Evolutionary conservation across 2,888 invertebrate species (phyloP), one percentile per base, ranked within the genome.

Genomic region (Pardosa pseudoannulata): DNA sequence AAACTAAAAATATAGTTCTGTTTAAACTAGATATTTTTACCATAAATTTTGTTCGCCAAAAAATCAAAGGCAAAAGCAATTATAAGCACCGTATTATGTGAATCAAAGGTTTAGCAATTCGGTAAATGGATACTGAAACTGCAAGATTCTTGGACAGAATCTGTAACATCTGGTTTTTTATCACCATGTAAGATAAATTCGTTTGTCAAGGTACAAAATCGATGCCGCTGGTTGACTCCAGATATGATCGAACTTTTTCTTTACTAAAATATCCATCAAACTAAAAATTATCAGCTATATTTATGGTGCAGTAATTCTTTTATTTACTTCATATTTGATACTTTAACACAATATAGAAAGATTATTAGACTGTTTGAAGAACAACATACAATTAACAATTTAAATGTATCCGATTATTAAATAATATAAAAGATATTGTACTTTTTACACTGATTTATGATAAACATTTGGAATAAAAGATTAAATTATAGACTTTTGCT

Each of bases 151-250:
- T 39, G 75, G 74, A 75, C 39, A 16, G 31, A 68, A 74, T 70
- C 70, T 64, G 82, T 62, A 82, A 76, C 82, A 82, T 70, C 75
- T 82, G 82, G 67, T 82, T 70, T 71, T 71, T 71, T 64, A 81
- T 74, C 68, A 32, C 31, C 41, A 29, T 41, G 39, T 64, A 81
- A 62, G 71, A 46, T 82, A 70, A 67, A 70, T 70, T 50, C 56
- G 70, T 32, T 19, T 71, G 64, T 13, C 23, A 2, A 31, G 46
- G 68, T 23, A 70, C 46, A 80, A 71, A 64, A 81, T 65, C 62
- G 68, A 75, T 70, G 31, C 71, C 68, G 23, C n/a, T 62, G 41
- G 75, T 71, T 82, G 82, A 82, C 62, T 64, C 64, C 65, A 71
- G 82, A 81, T 76, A 70, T 71, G 5, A 32, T 46, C 50, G 73